Conservation (phyloP, 2,888 invertebrate genomes). For the Andrena dorsata region DNA sequence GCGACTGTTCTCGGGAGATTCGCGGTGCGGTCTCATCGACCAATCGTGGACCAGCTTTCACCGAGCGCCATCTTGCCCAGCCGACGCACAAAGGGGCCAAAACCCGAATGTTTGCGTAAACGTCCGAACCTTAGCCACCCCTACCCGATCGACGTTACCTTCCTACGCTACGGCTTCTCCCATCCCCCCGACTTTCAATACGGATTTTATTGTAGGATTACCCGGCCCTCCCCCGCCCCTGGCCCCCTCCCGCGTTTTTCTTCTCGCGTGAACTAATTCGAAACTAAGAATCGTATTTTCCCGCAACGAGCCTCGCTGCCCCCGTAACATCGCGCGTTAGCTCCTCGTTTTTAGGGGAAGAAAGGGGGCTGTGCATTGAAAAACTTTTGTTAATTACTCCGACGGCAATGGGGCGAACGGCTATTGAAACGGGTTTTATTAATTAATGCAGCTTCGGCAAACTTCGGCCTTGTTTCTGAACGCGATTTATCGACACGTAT, state of each 20-base stretch:
- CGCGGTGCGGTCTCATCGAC: constrained; percentile 76
- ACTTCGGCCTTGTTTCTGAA: not conserved
- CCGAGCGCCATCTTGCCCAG: constrained; percentile 76
- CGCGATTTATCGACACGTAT: not conserved
- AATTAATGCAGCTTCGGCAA: not conserved
- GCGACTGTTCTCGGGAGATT: constrained; percentile 76
- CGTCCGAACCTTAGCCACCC: constrained; percentile 67
- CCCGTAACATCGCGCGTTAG: not conserved
- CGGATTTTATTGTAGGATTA: constrained; percentile 69
- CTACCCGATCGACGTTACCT: constrained; percentile 67
- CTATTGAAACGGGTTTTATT: not conserved
- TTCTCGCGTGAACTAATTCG: constrained; percentile 27
- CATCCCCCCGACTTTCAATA: constrained; percentile 71
- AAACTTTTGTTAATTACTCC: not conserved
- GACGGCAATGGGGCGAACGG: not conserved
- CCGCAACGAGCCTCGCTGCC: not conserved
- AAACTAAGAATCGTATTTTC: constrained; percentile 15
- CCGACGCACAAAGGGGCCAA: constrained; percentile 73
- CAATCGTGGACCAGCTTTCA: constrained; percentile 70
- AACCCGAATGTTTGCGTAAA: constrained; percentile 71
- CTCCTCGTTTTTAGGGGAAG: not conserved
- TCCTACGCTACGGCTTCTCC: constrained; percentile 58
- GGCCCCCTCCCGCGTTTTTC: constrained; percentile 1
- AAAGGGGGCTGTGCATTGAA: not conserved
- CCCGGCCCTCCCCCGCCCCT: constrained; percentile 22